phyloP scores from a whole-genome alignment of 2,888 invertebrate species.

The Agrenia bidenticulata region DNA sequence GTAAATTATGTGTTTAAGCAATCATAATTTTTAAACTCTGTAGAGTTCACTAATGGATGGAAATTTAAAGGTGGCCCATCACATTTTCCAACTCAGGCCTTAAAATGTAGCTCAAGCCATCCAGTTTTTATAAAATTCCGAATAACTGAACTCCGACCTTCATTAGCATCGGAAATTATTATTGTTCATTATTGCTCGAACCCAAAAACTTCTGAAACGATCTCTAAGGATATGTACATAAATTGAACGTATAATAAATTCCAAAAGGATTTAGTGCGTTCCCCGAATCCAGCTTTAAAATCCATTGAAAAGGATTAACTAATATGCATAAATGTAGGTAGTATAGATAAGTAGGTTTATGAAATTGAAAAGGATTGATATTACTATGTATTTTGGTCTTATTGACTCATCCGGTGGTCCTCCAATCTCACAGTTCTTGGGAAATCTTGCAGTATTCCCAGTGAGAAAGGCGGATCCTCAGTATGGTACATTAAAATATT shows the following conservation, averaged over 20 bases:
- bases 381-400: constrained; percentile 12
- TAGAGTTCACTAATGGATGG: not conserved
- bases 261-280: too few relatives aligned
- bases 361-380: constrained; percentile 2
- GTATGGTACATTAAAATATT: constrained; percentile 2
- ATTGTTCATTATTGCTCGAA: too few relatives aligned
- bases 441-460: not conserved
- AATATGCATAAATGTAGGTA: constrained; percentile 7
- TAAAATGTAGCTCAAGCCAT: too few relatives aligned
- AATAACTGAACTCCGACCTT: constrained; percentile 16
- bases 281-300: too few relatives aligned
- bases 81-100: constrained; percentile 13
- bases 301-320: too few relatives aligned
- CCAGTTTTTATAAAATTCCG: not conserved
- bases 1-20: too few relatives aligned
- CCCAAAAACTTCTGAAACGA: too few relatives aligned
- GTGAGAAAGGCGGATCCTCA: constrained; percentile 24
- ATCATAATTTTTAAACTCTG: constrained; percentile 1
- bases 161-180: constrained; percentile 23
- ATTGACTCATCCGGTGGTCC: constrained; percentile 39
- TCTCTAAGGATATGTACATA: too few relatives aligned
- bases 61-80: constrained; percentile 31
- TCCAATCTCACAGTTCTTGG: constrained; percentile 11
- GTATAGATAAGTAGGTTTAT: not conserved
- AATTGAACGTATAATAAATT: too few relatives aligned